A percentile compares a stretch with the other conserved stretches of the same genome.
phyloP scores from a whole-genome alignment of 1,140 invertebrate species.

The Aleiodes sp. region DNA sequence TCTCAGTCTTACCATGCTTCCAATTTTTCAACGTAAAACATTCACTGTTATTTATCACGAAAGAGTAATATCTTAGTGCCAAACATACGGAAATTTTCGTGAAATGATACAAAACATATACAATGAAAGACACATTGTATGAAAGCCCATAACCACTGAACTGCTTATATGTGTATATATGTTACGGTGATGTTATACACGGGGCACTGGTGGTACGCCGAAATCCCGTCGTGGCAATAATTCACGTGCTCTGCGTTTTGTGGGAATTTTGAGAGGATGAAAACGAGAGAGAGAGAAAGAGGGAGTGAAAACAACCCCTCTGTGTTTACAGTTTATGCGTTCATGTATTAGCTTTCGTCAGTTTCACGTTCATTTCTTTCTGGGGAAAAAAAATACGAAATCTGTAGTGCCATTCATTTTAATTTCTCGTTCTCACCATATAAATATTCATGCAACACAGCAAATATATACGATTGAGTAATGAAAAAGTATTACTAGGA shows the following conservation, averaged over 20 bases:
- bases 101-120: slow-evolving; percentile 5
- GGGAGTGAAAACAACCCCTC: background rate
- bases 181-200: background rate
- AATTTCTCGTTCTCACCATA: background rate
- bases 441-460: background rate
- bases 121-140: background rate
- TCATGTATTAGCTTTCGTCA: slow-evolving; percentile 14
- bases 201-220: background rate
- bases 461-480: background rate
- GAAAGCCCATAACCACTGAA: background rate
- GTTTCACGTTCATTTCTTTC: slow-evolving; percentile 4
- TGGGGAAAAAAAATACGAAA: background rate
- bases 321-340: slow-evolving; percentile 4
- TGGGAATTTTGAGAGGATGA: background rate
- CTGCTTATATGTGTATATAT: background rate
- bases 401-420: background rate
- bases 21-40: too few species aligned
- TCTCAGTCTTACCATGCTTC: too few species aligned
- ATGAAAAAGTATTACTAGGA: background rate
- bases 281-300: background rate
- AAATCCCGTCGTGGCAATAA: slow-evolving; percentile 22
- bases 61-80: slow-evolving; percentile 54
- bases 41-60: slow-evolving; percentile 32
- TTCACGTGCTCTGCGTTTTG: slow-evolving; percentile 10
- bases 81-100: background rate